Percentiles rank a stretch among this genome's conserved stretches.
Conservation (phyloP, 2,797 vertebrate genomes). For the Gallinago solitaria region DNA sequence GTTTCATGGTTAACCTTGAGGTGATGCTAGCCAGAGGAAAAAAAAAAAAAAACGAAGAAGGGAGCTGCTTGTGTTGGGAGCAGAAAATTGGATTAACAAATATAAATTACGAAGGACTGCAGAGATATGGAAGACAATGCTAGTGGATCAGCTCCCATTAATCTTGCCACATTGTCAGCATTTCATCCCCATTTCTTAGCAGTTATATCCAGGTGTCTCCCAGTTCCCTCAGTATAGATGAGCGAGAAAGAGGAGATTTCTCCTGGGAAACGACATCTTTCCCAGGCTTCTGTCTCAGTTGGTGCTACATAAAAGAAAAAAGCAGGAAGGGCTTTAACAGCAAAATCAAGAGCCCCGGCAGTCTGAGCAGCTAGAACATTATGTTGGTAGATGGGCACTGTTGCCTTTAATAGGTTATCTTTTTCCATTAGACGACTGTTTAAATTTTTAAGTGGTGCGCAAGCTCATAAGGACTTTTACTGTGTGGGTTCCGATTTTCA, state of each 20-base stretch:
- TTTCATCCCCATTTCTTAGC: not conserved
- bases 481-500: not conserved
- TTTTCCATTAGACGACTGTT: not conserved
- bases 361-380: not conserved
- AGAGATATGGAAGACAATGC: not conserved
- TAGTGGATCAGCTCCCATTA: not conserved
- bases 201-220: not conserved
- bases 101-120: not conserved
- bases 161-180: not conserved
- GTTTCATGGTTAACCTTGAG: not conserved
- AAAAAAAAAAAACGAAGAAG: not conserved
- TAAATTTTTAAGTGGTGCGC: constrained; percentile 18
- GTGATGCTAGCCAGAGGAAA: not conserved
- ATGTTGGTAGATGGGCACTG: not conserved
- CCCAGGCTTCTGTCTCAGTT: not conserved
- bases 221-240: not conserved
- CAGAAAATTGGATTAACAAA: not conserved
- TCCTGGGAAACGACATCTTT: not conserved
- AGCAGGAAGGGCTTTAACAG: not conserved
- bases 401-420: not conserved
- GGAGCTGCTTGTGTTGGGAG: not conserved
- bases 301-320: not conserved
- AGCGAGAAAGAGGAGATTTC: not conserved
- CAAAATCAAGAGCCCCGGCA: not conserved
- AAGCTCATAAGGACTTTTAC: not conserved